phyloP scores from a whole-genome alignment of 2,797 vertebrate species.

The Sebastes ruberrimus region DNA sequence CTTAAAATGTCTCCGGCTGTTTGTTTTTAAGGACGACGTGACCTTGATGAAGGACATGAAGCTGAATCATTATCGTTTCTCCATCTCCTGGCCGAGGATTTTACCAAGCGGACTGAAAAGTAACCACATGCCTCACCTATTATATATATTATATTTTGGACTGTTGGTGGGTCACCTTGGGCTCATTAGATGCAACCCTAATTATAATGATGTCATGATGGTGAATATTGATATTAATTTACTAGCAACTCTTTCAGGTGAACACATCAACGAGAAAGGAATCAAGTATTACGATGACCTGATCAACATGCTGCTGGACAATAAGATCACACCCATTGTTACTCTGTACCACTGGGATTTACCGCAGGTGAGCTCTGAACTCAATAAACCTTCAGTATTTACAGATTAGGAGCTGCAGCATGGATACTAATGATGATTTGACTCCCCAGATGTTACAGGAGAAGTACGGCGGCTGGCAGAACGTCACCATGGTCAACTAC shows the following conservation, averaged over 20 bases:
- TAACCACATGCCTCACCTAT: constrained; percentile 13
- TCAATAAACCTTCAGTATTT: background rate
- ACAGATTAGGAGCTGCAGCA: background rate
- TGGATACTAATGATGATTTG: fast-evolving
- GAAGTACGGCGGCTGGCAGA: constrained; percentile 91
- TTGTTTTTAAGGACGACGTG: constrained; percentile 85
- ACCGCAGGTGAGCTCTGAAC: constrained; percentile 83
- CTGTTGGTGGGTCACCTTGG: background rate
- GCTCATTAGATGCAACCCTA: background rate
- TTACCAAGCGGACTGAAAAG: constrained; percentile 88
- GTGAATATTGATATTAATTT: background rate
- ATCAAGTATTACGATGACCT: constrained; percentile 88
- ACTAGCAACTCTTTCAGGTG: constrained; percentile 72
- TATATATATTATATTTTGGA: no score
- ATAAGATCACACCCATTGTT: constrained; percentile 88
- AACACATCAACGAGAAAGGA: constrained; percentile 88
- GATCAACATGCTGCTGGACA: constrained; percentile 88
- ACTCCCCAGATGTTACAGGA: constrained; percentile 85
- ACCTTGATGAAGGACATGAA: constrained; percentile 88
- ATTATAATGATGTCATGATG: background rate
- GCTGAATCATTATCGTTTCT: constrained; percentile 90
- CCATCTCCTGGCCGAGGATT: constrained; percentile 93
- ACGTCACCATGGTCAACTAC: constrained; percentile 85
- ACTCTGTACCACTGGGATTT: constrained; percentile 94
- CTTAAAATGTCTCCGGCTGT: background rate